Evolutionary conservation across 2,797 vertebrate species (phyloP).

Genomic region (Yasuhikotakia modesta): DNA sequence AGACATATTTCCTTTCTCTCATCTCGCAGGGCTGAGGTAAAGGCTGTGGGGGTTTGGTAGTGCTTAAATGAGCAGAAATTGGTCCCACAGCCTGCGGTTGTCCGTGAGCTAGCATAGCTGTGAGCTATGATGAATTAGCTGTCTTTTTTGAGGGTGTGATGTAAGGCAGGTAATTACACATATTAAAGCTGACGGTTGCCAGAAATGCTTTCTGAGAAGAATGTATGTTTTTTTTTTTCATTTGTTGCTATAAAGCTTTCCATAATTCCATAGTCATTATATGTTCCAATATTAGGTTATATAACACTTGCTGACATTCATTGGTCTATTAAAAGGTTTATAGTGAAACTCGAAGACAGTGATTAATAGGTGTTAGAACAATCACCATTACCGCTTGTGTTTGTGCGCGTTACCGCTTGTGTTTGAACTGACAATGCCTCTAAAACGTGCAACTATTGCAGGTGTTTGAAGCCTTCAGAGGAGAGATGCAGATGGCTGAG

Average conservation of each 20-base stretch:
- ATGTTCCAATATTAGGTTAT: background rate
- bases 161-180: background rate
- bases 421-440: background rate
- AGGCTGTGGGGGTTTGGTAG: constrained; percentile 16
- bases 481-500: constrained; percentile 19
- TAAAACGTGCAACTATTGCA: background rate
- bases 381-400: background rate
- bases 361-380: constrained; percentile 2
- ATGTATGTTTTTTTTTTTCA: background rate
- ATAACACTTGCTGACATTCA: constrained; percentile 13
- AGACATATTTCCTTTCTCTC: background rate
- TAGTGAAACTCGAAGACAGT: background rate
- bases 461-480: background rate
- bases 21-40: constrained; percentile 16
- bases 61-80: constrained; percentile 32
- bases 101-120: background rate
- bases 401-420: background rate
- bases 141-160: constrained; percentile 9
- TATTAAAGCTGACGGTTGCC: background rate
- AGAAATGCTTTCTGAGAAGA: background rate
- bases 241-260: background rate
- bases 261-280: background rate
- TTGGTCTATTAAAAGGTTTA: constrained; percentile 9
- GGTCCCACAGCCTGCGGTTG: constrained; percentile 22
- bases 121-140: constrained; percentile 36